These are phyloP conservation scores for Agonopterix arenella DNA, from an alignment of 2,888 invertebrate genomes.

Conservation along the genomic window DNA sequence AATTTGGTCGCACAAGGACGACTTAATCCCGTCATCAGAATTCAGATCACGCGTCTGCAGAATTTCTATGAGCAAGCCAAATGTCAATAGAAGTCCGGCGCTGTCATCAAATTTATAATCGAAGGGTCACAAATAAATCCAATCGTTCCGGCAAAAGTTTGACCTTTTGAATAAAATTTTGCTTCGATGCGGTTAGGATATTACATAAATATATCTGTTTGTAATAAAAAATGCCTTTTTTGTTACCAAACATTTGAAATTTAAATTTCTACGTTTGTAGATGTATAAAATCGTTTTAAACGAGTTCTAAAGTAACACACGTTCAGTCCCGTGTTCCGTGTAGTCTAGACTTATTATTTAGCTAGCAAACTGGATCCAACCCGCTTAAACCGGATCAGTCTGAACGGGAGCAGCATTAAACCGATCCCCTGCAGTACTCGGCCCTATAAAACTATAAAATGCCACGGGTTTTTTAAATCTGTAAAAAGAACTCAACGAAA, in stretches of 20 bases:
- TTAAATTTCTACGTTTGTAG: too few relatives aligned
- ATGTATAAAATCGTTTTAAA: too few relatives aligned
- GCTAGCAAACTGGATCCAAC: conserved; percentile 33
- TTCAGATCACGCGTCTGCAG: conserved; percentile 57
- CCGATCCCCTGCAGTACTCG: conserved; percentile 30
- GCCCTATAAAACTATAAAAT: conserved; percentile 24
- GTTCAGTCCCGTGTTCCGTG: conserved; percentile 6
- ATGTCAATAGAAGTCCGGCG: conserved; percentile 43
- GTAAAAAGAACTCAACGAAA: not conserved
- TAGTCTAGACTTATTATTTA: conserved; percentile 13
- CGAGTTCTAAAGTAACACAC: too few relatives aligned
- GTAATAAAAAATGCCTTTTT: too few relatives aligned
- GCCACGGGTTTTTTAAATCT: conserved; percentile 23
- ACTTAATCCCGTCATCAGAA: conserved; percentile 55
- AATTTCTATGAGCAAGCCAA: conserved; percentile 57
- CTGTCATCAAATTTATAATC: conserved; percentile 39
- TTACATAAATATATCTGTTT: conserved; percentile 17
- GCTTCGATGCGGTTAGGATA: conserved; percentile 10
- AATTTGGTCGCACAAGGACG: conserved; percentile 41
- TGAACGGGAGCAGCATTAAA: conserved; percentile 38
- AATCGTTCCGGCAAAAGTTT: conserved; percentile 7
- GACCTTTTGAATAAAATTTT: conserved; percentile 6
- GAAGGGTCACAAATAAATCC: conserved; percentile 16
- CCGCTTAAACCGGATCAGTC: conserved; percentile 42
- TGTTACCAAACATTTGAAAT: too few relatives aligned